phyloP scores from a whole-genome alignment of 2,888 invertebrate genomes.

The Romanomermis culicivorax region DNA sequence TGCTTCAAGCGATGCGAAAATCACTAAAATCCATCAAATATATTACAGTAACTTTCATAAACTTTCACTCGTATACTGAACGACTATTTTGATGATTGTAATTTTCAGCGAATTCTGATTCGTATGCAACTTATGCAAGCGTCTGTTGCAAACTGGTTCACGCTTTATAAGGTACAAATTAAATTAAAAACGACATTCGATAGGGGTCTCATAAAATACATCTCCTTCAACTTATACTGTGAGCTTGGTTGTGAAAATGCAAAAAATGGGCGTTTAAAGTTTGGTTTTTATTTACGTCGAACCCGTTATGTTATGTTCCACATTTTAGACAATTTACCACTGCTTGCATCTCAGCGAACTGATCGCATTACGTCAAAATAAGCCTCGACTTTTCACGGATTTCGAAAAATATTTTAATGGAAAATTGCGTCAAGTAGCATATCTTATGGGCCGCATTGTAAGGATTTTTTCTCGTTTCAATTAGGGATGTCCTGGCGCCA shows the following conservation, averaged over 20 bases:
- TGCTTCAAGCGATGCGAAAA: conserved; percentile 42
- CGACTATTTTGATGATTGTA: too few species aligned
- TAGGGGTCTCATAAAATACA: conserved; percentile 17
- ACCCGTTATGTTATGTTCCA: too few species aligned
- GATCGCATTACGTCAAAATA: conserved; percentile 29
- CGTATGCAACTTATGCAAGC: conserved; percentile 45
- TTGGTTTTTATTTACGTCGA: too few species aligned
- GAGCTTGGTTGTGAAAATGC: too few species aligned
- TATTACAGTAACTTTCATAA: conserved; percentile 37
- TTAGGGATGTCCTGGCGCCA: too few species aligned
- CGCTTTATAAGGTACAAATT: conserved; percentile 43
- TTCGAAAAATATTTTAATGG: conserved; percentile 45
- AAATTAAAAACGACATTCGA: neutral
- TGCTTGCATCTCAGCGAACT: neutral
- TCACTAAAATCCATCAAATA: conserved; percentile 43
- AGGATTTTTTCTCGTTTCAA: too few species aligned
- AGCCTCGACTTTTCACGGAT: conserved; percentile 41
- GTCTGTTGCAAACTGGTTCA: conserved; percentile 45
- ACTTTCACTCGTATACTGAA: neutral
- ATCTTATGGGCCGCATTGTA: conserved; percentile 38
- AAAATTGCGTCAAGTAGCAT: neutral
- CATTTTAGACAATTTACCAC: conserved; percentile 43
- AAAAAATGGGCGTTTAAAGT: too few species aligned
- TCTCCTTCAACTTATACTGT: too few species aligned
- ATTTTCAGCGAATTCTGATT: too few species aligned